These are phyloP conservation scores for Motacilla tschutschensis DNA, from an alignment of 2,113 vertebrate species.

Conservation along the genomic window DNA sequence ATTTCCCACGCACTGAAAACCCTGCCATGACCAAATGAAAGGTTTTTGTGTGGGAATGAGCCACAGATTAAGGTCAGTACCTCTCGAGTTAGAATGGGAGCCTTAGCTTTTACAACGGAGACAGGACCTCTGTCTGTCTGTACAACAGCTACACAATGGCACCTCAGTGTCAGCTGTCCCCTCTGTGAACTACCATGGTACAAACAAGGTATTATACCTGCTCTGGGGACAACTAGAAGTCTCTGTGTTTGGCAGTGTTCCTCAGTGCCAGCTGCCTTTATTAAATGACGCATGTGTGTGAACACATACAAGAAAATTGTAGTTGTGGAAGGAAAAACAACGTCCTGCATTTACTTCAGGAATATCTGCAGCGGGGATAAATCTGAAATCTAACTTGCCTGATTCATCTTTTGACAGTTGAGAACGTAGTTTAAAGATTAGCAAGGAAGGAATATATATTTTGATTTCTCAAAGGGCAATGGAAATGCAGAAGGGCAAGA, in stretches of 20 bases:
- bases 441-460: not conserved
- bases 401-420: not conserved
- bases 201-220: conserved; percentile 56
- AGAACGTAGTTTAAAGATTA: not conserved
- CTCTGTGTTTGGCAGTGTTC: conserved; percentile 14
- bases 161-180: conserved; percentile 40
- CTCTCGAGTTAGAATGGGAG: not conserved
- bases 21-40: not conserved
- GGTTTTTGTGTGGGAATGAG: not conserved
- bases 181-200: conserved; percentile 16
- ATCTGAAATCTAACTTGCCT: not conserved
- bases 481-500: not conserved
- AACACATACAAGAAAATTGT: not conserved
- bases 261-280: conserved; percentile 40
- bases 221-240: conserved; percentile 8
- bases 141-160: conserved; percentile 12
- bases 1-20: not conserved
- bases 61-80: not conserved
- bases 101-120: not conserved
- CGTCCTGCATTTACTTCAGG: not conserved
- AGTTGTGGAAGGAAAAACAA: not conserved
- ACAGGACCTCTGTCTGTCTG: conserved; percentile 23
- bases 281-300: conserved; percentile 1
- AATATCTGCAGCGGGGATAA: not conserved
- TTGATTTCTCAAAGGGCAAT: not conserved